phyloP scores from a whole-genome alignment of 1,140 invertebrate genomes.

The Vollenhovia emeryi region DNA sequence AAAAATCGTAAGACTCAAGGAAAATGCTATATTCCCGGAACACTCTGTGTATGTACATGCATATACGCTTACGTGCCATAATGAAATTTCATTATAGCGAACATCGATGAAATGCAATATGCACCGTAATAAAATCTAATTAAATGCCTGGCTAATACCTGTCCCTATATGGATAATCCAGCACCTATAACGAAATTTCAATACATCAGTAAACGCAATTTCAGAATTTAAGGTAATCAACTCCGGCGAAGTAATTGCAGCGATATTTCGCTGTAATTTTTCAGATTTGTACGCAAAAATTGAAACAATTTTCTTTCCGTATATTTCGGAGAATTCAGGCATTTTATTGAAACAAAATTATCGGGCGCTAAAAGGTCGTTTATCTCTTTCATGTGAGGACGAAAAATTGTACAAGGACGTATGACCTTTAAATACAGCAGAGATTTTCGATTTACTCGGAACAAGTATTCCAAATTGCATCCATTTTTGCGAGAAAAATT shows the following conservation, averaged over 20 bases:
- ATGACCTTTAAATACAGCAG: too few relatives aligned
- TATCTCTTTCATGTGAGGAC: background rate
- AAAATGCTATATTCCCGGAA: background rate
- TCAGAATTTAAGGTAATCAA: slow-evolving; percentile 42
- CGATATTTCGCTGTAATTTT: slow-evolving; percentile 13
- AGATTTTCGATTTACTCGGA: background rate
- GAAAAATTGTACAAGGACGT: background rate
- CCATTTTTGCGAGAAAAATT: background rate
- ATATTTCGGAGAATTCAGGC: background rate
- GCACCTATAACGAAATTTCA: slow-evolving; percentile 48
- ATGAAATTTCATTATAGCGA: slow-evolving; percentile 52
- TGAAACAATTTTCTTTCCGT: background rate
- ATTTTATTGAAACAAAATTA: background rate
- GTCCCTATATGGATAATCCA: slow-evolving; percentile 49
- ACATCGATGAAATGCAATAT: slow-evolving; percentile 57
- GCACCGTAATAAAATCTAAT: slow-evolving; percentile 59
- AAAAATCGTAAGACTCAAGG: background rate
- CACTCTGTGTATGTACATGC: slow-evolving; percentile 21
- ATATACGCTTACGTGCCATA: slow-evolving; percentile 36
- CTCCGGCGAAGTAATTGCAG: background rate
- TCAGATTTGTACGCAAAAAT: background rate
- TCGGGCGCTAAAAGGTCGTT: background rate
- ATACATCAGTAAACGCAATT: slow-evolving; percentile 55
- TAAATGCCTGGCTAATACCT: slow-evolving; percentile 52
- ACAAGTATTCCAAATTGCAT: background rate